Conservation (phyloP, 1,140 invertebrate genomes). For the Drosophila carrolli region DNA sequence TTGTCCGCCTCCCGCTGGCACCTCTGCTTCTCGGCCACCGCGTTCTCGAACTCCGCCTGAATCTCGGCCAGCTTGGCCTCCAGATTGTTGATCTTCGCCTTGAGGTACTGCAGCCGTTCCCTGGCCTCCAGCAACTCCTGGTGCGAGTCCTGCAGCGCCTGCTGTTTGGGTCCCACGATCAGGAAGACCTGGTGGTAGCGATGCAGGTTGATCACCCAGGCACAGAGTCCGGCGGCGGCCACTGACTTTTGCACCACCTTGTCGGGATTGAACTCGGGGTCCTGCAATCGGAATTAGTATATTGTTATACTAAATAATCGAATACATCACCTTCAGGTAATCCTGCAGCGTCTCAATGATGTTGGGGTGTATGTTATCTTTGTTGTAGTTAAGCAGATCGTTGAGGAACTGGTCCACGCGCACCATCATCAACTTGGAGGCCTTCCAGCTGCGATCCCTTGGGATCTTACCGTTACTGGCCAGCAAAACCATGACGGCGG, state of each 20-base stretch:
- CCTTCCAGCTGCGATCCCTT: constrained; percentile 97
- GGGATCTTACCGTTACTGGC: constrained; percentile 95
- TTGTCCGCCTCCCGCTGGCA: constrained; percentile 95
- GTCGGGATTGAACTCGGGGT: constrained; percentile 94
- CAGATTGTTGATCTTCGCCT: constrained; percentile 88
- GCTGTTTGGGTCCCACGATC: constrained; percentile 96
- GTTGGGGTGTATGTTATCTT: constrained; percentile 96
- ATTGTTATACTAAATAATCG: too few relatives aligned
- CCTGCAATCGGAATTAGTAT: constrained; percentile 65
- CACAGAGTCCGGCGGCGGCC: constrained; percentile 96
- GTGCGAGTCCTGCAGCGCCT: constrained; percentile 92
- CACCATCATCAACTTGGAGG: constrained; percentile 91
- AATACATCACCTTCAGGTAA: constrained; percentile 73
- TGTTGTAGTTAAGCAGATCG: constrained; percentile 95
- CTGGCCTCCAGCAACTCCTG: constrained; percentile 94
- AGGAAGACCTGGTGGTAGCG: constrained; percentile 97
- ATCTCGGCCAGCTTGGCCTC: constrained; percentile 92
- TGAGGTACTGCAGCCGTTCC: constrained; percentile 92
- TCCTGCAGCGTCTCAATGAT: constrained; percentile 90
- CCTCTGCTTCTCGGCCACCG: constrained; percentile 93
- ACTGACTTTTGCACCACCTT: constrained; percentile 94
- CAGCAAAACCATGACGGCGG: constrained; percentile 95
- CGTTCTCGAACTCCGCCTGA: constrained; percentile 93
- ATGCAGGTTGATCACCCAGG: constrained; percentile 97
- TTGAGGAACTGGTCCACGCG: constrained; percentile 93